Conservation (phyloP, 1,140 invertebrate genomes). For the Leptinotarsa texana region DNA sequence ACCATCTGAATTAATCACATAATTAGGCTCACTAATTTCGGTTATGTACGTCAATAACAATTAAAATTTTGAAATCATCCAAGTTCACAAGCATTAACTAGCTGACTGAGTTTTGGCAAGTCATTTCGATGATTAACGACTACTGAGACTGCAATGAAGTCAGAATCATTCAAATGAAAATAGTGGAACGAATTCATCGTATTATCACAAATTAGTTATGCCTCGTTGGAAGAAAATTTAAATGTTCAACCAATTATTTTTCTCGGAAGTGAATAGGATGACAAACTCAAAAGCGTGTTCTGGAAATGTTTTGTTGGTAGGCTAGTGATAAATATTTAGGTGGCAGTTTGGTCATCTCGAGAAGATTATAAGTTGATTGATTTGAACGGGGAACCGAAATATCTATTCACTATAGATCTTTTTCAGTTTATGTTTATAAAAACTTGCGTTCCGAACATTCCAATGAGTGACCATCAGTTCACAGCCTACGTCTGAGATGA, state of each 20-base stretch:
- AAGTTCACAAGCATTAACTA: not conserved
- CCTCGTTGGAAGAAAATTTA: not conserved
- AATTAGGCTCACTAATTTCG: not conserved
- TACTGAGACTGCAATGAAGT: not conserved
- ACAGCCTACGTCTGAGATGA: too few relatives aligned
- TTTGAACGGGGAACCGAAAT: too few relatives aligned
- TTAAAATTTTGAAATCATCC: not conserved
- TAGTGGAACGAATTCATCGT: not conserved
- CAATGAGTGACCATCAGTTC: too few relatives aligned
- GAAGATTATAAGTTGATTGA: too few relatives aligned
- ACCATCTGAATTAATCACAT: not conserved
- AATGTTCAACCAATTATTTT: constrained; percentile 1
- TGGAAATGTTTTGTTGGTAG: too few relatives aligned
- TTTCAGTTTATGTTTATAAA: too few relatives aligned
- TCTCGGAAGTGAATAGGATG: not conserved
- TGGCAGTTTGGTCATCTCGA: too few relatives aligned
- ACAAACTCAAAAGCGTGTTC: not conserved
- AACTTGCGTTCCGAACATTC: too few relatives aligned
- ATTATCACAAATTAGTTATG: constrained; percentile 3
- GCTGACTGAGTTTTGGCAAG: constrained; percentile 1
- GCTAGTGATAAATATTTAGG: too few relatives aligned
- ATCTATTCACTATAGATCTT: too few relatives aligned
- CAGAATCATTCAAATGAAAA: not conserved
- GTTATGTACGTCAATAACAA: not conserved
- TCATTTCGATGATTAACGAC: not conserved